Conservation (phyloP, 2,797 vertebrate genomes). For the Dipus sagitta region DNA sequence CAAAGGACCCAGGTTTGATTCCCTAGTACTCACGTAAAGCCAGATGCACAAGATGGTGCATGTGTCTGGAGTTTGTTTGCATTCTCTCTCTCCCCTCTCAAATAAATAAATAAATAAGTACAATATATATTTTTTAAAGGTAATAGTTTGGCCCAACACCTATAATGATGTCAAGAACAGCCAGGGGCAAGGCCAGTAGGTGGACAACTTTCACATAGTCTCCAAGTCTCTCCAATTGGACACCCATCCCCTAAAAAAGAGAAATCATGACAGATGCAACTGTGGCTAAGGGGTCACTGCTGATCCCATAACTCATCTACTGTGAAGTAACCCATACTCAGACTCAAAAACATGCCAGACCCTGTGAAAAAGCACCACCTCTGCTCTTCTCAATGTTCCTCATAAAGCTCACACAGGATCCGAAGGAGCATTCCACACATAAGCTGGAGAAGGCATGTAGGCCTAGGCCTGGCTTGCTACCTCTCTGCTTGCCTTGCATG, state of each 20-base stretch:
- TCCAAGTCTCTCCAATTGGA: not conserved
- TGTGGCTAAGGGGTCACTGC: not conserved
- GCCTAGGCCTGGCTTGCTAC: not conserved
- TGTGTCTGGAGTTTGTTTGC: too few relatives aligned
- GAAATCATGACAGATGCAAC: not conserved
- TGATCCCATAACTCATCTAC: fast-evolving
- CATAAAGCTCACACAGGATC: not conserved
- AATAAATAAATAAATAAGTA: too few relatives aligned
- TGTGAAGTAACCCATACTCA: fast-evolving
- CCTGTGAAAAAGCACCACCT: too few relatives aligned
- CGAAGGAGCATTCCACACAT: fast-evolving
- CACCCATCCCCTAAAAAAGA: not conserved
- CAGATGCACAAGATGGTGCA: too few relatives aligned
- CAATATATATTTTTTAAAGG: too few relatives aligned
- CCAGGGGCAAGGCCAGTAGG: not conserved
- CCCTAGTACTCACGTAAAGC: too few relatives aligned
- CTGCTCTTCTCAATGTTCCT: not conserved
- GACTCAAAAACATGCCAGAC: not conserved
- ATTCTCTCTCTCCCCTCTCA: too few relatives aligned
- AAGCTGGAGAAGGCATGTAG: too few relatives aligned
- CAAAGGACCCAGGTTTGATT: too few relatives aligned
- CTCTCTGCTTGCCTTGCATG: too few relatives aligned
- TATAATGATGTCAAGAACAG: not conserved
- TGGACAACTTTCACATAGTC: too few relatives aligned
- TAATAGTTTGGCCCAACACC: not conserved